Conservation (phyloP, 2,113 vertebrate species). For the Hassar affinis region DNA sequence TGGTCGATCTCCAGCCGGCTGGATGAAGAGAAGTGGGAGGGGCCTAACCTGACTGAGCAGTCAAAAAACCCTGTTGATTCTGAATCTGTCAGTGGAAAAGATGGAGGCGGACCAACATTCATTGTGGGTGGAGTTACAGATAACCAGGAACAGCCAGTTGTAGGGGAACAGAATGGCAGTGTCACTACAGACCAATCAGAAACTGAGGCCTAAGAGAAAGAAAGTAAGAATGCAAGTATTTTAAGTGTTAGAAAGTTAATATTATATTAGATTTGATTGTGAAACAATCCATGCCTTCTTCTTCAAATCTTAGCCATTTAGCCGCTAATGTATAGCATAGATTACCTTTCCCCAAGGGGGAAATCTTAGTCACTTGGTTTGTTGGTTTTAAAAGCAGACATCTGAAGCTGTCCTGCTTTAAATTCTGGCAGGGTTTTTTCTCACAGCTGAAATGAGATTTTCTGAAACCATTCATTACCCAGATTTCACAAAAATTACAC, state of each 20-base stretch:
- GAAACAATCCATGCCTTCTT: constrained; percentile 32
- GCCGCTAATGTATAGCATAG: constrained; percentile 49
- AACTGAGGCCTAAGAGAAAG: constrained; percentile 73
- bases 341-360: constrained; percentile 57
- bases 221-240: constrained; percentile 24
- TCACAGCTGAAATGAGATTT: background rate
- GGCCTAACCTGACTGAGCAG: constrained; percentile 64
- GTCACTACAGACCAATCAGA: constrained; percentile 78
- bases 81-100: constrained; percentile 62
- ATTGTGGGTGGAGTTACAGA: constrained; percentile 73
- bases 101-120: constrained; percentile 62
- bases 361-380: constrained; percentile 41
- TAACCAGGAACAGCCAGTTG: constrained; percentile 65
- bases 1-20: constrained; percentile 93
- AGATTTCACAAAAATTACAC: constrained; percentile 12
- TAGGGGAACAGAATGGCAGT: constrained; percentile 80
- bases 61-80: constrained; percentile 62
- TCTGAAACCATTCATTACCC: constrained; percentile 7
- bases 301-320: constrained; percentile 43
- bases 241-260: background rate
- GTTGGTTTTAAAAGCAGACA: constrained; percentile 27
- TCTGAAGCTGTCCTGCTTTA: constrained; percentile 32
- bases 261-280: constrained; percentile 42
- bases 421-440: constrained; percentile 9
- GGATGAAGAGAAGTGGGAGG: constrained; percentile 78